These are phyloP conservation scores for Drepanosiphum platanoidis DNA, from an alignment of 2,888 invertebrate species.

Conservation along the genomic window DNA sequence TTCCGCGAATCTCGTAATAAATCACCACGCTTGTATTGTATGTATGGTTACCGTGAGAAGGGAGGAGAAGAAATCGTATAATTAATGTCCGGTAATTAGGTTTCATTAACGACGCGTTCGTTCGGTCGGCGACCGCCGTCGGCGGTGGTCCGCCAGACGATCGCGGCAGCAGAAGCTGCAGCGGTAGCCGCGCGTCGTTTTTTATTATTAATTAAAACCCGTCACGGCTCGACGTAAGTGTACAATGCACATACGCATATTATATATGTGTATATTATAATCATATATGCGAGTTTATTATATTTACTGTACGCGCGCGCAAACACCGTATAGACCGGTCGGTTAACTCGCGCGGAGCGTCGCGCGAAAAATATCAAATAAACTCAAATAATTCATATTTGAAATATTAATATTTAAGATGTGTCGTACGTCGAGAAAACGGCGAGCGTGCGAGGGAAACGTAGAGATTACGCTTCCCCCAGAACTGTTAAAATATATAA, in stretches of 20 bases:
- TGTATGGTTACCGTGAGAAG: not conserved
- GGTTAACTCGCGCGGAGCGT: not conserved
- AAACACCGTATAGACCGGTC: not conserved
- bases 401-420: no score
- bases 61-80: not conserved
- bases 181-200: slow-evolving; percentile 25
- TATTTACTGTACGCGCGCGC: not conserved
- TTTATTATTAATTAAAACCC: slow-evolving; percentile 41
- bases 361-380: not conserved
- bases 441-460: no score
- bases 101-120: slow-evolving; percentile 46
- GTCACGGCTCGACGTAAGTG: not conserved
- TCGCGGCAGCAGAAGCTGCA: not conserved
- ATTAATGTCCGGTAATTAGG: slow-evolving; percentile 56
- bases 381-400: no score
- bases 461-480: no score
- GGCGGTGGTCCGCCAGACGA: slow-evolving; percentile 49
- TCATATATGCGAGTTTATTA: no score
- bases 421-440: no score
- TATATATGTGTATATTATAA: no score
- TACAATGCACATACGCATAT: not conserved
- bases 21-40: not conserved
- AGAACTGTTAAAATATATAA: no score
- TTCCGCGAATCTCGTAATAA: slow-evolving; percentile 22
- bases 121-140: slow-evolving; percentile 27